These are phyloP conservation scores for Drosophila willistoni DNA, from an alignment of 1,140 invertebrate genomes.

Conservation along the genomic window DNA sequence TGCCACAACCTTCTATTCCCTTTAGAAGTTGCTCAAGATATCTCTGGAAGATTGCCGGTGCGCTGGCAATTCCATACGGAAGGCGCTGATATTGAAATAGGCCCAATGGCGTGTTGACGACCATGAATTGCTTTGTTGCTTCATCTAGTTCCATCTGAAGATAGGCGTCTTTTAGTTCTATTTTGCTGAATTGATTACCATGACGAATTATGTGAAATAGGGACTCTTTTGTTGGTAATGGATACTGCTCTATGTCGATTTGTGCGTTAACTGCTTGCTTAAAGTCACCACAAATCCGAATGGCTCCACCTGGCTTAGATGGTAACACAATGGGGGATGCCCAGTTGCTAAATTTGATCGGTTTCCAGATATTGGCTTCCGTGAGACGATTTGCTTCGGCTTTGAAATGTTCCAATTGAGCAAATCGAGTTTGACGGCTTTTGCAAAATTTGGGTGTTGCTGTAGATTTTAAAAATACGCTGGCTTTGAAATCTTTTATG, in stretches of 20 bases:
- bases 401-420: slow-evolving; percentile 22
- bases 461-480: no score
- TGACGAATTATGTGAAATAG: slow-evolving; percentile 13
- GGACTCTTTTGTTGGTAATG: slow-evolving; percentile 11
- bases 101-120: no score
- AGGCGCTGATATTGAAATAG: no score
- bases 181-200: slow-evolving; percentile 15
- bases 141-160: no score
- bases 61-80: no score
- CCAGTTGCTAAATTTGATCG: slow-evolving; percentile 20
- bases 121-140: no score
- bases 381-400: slow-evolving; percentile 11
- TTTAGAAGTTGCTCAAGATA: no score
- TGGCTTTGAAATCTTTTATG: no score
- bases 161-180: slow-evolving; percentile 9
- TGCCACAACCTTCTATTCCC: no score
- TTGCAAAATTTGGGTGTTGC: slow-evolving; percentile 25
- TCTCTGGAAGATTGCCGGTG: no score
- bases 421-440: slow-evolving; percentile 23
- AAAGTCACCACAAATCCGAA: slow-evolving; percentile 28
- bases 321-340: not conserved
- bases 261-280: slow-evolving; percentile 15
- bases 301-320: slow-evolving; percentile 15
- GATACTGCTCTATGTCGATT: slow-evolving; percentile 24
- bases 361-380: slow-evolving; percentile 1